Evolutionary conservation across 2,888 invertebrate genomes (phyloP), one percentile per base, ranked within the genome.

Genomic region (Acanthosepion lycidas): DNA sequence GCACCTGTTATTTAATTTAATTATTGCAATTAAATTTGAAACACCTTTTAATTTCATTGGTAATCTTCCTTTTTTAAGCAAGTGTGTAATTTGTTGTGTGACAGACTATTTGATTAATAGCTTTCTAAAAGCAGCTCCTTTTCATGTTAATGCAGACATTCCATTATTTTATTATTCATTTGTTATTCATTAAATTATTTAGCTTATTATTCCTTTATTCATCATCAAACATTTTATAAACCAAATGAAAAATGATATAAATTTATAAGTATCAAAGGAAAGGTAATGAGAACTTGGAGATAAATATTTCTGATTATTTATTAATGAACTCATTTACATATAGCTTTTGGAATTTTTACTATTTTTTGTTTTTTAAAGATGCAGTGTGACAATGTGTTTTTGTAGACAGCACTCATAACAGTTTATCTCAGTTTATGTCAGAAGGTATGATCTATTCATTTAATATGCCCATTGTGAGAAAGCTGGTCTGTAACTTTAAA

Each of bases 41-140:
- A 78, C 33, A 12, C 78, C 33, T 78, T 78, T 33, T n/a, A 78
- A 78, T 78, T 78, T 78, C 78, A 9, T 78, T 78, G n/a, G n/a
- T 78, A 78, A 78, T 78, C 78, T 78, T n/a, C n/a, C 78, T 78
- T 78, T 78, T n/a, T 33, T 12, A 78, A 78, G 33, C 78, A 78
- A 78, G 78, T n/a, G n/a, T 78, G 78, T 15, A 78, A 78, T 78
- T 78, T 78, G 78, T 78, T 78, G n/a, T 78, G n/a, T 78, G 78
- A 78, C 78, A 78, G 78, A 78, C 78, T n/a, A 78, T 78, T 78
- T 78, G 78, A 78, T 78, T 78, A 78, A 78, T 78, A 78, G 78
- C 78, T 78, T 33, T 33, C n/a, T 12, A 78, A 78, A 78, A 78
- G n/a, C 78, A 78, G n/a, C 15, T 78, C n/a, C n/a, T 78, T 12